These are phyloP conservation scores for Matsumurasca onukii DNA, from an alignment of 1,140 invertebrate species.

Conservation along the genomic window DNA sequence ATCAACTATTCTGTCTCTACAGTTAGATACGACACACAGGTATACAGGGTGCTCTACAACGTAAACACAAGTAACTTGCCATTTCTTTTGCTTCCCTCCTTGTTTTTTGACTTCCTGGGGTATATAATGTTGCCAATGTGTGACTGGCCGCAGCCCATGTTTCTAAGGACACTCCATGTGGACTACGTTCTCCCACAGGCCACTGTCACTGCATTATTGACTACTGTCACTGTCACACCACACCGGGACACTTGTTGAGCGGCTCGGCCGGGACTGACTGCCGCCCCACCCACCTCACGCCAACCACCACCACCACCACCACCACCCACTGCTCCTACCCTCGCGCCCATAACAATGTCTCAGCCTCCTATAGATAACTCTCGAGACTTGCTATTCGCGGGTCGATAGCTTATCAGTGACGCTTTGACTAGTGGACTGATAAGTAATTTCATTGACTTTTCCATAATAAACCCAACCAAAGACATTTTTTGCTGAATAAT, in stretches of 20 bases:
- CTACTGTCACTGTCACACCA: too few species aligned
- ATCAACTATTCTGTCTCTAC: too few species aligned
- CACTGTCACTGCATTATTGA: background rate
- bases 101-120: constrained; percentile 56
- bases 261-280: background rate
- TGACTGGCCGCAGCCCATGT: constrained; percentile 60
- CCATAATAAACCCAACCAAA: too few species aligned
- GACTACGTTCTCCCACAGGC: background rate
- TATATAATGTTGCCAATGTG: constrained; percentile 59
- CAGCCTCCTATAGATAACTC: background rate
- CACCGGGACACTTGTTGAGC: constrained; percentile 9
- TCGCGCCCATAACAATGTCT: too few species aligned
- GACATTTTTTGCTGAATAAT: too few species aligned
- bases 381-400: background rate
- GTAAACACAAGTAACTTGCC: constrained; percentile 45
- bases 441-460: too few species aligned
- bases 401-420: too few species aligned
- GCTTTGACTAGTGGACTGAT: too few species aligned
- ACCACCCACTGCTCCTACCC: too few species aligned
- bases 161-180: background rate
- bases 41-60: too few species aligned
- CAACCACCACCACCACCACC: background rate
- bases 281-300: too few species aligned
- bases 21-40: too few species aligned
- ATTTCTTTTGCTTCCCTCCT: constrained; percentile 53